Base-by-base conservation (phyloP, 2,797 vertebrate species). In the Hylomyscus alleni region DNA sequence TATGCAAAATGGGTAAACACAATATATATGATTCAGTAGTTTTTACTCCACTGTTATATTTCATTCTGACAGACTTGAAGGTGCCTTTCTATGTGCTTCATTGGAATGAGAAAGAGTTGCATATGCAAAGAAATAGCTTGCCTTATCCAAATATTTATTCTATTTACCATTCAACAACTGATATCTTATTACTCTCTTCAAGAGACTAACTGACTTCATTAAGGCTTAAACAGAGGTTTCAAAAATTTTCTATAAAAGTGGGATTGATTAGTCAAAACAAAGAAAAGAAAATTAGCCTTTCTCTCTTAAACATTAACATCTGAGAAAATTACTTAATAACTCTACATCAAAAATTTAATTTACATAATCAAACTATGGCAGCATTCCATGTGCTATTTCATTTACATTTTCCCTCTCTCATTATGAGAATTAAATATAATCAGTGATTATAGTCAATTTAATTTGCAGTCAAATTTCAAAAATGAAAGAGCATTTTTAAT, bases 271-370 rank as follows among this genome's bases (percentile, higher is more conserved):
- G 20, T 95, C 85, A 97, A 81, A 97, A 96, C 52, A 78, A 78
- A 93, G 90, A 94, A 52, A 89, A 83, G 52, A 91, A 95, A 95
- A 98, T 93, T 72, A 88, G 37, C 65, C 67, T 95, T 89, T 76
- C 72, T 56, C 26, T 83, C 85, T 94, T 96, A 96, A 97, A 97
- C 90, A 72, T 95, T 90, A 94, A 40, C 50, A 60, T 56, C 29
- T 80, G 73, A 86, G 78, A 93, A 97, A 98, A 97, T 91, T 96
- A 86, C 95, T 98, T 95, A 96, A 97, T 97, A 95, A 96, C 75
- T 50, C 75, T 75, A 29, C 75, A 96, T 95, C 62, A 62, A 80
- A 97, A 96, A 76, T 97, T 96, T 93, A 75, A 77, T 95, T 96
- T 98, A 96, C 88, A 94, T 96, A 91, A 89, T 83, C 80, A 98